Evolutionary conservation across 2,797 vertebrate genomes (phyloP).

Genomic region (Fundulus diaphanus): DNA sequence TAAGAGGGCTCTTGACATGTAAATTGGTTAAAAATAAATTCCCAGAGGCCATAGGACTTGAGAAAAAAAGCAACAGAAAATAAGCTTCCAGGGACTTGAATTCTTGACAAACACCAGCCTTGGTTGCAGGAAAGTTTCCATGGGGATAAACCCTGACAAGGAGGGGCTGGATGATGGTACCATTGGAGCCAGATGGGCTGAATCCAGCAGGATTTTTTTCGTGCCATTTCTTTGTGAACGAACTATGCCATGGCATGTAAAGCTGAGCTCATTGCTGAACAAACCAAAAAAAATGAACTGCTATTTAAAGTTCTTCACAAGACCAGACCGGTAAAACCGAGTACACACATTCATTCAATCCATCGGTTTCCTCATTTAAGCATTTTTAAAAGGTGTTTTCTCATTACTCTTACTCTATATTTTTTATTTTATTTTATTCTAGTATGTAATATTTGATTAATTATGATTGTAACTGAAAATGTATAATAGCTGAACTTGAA

Average conservation of each 20-base stretch:
- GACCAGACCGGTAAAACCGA: neutral
- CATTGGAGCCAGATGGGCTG: conserved; percentile 51
- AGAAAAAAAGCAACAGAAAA: conserved; percentile 61
- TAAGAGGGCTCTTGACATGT: conserved; percentile 69
- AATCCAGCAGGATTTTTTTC: conserved; percentile 58
- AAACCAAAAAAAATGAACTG: neutral
- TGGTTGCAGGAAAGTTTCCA: conserved; percentile 61
- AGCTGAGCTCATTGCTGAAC: conserved; percentile 20
- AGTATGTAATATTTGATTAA: too few relatives aligned
- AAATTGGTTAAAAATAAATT: conserved; percentile 66
- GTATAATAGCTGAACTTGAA: too few relatives aligned
- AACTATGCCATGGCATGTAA: conserved; percentile 11
- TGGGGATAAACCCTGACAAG: conserved; percentile 58
- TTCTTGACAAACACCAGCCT: conserved; percentile 56
- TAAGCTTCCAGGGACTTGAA: conserved; percentile 52
- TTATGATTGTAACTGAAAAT: too few relatives aligned
- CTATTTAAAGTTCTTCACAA: neutral
- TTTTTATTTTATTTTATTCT: too few relatives aligned
- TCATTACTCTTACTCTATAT: too few relatives aligned
- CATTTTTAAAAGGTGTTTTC: neutral
- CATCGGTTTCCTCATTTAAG: neutral
- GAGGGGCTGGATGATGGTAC: conserved; percentile 39
- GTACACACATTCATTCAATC: neutral
- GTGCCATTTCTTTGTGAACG: conserved; percentile 35
- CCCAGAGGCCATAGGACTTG: conserved; percentile 54